Evolutionary conservation across 2,888 invertebrate genomes (phyloP), one percentile per base, ranked within the genome.

Genomic region (Boloria euphrosyne): DNA sequence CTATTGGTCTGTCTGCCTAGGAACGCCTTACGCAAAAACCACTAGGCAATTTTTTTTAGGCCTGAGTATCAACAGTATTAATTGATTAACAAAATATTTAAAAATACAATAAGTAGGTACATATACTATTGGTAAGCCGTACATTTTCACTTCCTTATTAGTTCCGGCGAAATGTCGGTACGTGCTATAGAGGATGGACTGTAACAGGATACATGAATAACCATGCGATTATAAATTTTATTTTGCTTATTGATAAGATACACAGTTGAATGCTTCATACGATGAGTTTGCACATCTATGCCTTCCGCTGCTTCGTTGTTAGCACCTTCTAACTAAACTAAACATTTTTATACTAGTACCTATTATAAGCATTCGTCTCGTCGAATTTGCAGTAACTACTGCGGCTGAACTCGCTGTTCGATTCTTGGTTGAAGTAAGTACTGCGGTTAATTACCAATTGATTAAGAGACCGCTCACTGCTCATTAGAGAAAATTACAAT

Each of bases 111-210:
- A 22, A 22, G 1, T 22, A 22, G 1, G 22, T 22, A 22, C 22
- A 22, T 22, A 22, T 2, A 22, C 22, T 22, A 22, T 22, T 22
- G 22, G 10, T 38, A 49, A 27, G 44, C 17, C 55, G 27, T 63
- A 60, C 22, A 59, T 60, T 69, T 69, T 69, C 66, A 63, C 68
- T 69, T 69, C 66, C 60, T 66, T 66, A 69, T 63, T 69, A 63
- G 66, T 57, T 69, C 66, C 68, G 65, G 62, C 65, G 65, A 65
- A 65, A 58, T 68, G 44, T 53, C 58, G 52, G 65, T 58, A 49
- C 53, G 44, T 13, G 53, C n/a, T 22, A 38, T 50, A n/a, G 27
- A 50, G 51, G 44, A 31, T 51, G 31, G 44, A 14, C 14, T 46
- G 44, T 43, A 62, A 53, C 47, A 53, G 64, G 55, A 60, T 68